A percentile compares a stretch with the other conserved stretches of the same genome.
Conservation (phyloP, 2,797 vertebrate species). For the Cirrhinus mrigala region DNA sequence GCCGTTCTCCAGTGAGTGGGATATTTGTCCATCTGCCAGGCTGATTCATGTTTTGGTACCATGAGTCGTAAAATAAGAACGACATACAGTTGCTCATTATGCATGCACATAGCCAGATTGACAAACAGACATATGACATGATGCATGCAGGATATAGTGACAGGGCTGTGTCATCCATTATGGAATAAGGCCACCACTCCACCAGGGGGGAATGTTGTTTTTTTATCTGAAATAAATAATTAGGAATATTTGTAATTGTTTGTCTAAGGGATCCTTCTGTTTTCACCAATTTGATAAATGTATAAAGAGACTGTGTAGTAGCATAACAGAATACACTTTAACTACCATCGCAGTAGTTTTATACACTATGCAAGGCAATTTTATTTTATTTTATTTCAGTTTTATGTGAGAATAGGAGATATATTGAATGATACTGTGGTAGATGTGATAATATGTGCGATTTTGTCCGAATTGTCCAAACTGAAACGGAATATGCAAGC, state of each 20-base stretch:
- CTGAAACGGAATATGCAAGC: too few species aligned
- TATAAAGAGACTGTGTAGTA: not conserved
- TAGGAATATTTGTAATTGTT: not conserved
- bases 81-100: conserved; percentile 21
- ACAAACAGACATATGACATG: conserved; percentile 35
- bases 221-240: not conserved
- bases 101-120: conserved; percentile 42
- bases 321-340: not conserved
- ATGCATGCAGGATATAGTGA: conserved; percentile 22
- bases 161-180: conserved; percentile 13
- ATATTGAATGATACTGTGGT: too few species aligned
- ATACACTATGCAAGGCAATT: not conserved
- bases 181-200: not conserved
- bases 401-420: too few species aligned
- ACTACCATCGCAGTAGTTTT: not conserved
- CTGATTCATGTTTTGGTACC: conserved; percentile 45
- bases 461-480: too few species aligned
- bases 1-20: conserved; percentile 28
- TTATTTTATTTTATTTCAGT: not conserved
- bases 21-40: conserved; percentile 48
- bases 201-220: not conserved
- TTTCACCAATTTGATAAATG: not conserved
- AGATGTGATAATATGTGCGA: too few species aligned
- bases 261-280: not conserved
- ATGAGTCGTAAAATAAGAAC: conserved; percentile 17